A percentile compares a stretch with the other conserved stretches of the same genome.
phyloP scores from a whole-genome alignment of 2,888 invertebrate genomes.

The Malacosoma neustria region DNA sequence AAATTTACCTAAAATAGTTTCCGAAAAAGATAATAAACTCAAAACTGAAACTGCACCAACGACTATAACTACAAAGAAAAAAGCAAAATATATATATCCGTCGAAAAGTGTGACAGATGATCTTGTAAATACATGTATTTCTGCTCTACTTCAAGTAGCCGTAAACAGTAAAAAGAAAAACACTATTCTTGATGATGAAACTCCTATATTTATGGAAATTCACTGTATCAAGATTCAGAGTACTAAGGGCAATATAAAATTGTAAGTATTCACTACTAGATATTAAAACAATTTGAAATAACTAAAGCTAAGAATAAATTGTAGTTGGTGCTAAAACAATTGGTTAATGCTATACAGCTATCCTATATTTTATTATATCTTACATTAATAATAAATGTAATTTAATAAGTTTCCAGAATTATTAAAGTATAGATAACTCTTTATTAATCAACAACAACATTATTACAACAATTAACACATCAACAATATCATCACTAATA shows the following conservation, averaged over 20 bases:
- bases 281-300: too few species aligned
- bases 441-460: too few species aligned
- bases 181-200: slow-evolving; percentile 72
- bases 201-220: slow-evolving; percentile 75
- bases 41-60: neutral
- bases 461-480: too few species aligned
- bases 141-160: slow-evolving; percentile 39
- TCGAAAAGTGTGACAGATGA: slow-evolving; percentile 40
- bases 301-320: too few species aligned
- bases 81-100: slow-evolving; percentile 43
- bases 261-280: slow-evolving; percentile 65
- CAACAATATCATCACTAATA: too few species aligned
- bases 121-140: slow-evolving; percentile 36
- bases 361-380: too few species aligned
- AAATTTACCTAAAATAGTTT: neutral
- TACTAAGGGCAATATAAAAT: slow-evolving; percentile 73
- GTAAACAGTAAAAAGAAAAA: slow-evolving; percentile 43
- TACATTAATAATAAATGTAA: too few species aligned
- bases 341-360: too few species aligned
- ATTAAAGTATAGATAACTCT: too few species aligned
- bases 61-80: slow-evolving; percentile 19
- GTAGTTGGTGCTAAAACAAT: too few species aligned
- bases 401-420: too few species aligned
- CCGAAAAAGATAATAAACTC: neutral
- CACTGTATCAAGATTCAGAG: slow-evolving; percentile 79